These are phyloP conservation scores for Lordiphosa collinella DNA, from an alignment of 1,140 invertebrate species.

Conservation along the genomic window DNA sequence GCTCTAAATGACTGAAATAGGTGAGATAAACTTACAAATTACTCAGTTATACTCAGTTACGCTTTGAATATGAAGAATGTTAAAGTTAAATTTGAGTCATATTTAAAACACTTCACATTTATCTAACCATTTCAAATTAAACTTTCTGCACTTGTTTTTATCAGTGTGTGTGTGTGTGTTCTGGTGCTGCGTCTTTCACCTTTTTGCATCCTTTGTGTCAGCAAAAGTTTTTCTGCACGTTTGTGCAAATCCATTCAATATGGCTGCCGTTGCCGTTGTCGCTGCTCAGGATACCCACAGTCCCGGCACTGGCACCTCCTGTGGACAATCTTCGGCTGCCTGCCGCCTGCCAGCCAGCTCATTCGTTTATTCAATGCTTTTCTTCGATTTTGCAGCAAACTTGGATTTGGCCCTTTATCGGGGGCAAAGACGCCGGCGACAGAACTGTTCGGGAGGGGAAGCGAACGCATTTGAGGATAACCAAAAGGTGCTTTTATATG, in stretches of 20 bases:
- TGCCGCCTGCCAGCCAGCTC: slow-evolving; percentile 31
- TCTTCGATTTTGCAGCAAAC: slow-evolving; percentile 74
- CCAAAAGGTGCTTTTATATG: slow-evolving; percentile 78
- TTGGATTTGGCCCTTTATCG: slow-evolving; percentile 70
- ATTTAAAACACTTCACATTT: too few relatives aligned
- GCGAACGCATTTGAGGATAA: slow-evolving; percentile 74
- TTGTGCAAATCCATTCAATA: slow-evolving; percentile 76
- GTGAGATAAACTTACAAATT: too few relatives aligned
- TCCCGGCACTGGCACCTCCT: slow-evolving; percentile 34
- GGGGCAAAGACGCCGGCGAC: neutral
- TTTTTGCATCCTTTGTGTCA: slow-evolving; percentile 74
- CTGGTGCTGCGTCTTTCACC: slow-evolving; percentile 59
- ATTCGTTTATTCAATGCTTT: slow-evolving; percentile 74
- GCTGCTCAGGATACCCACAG: slow-evolving; percentile 25
- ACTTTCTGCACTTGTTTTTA: too few relatives aligned
- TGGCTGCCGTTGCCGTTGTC: slow-evolving; percentile 61
- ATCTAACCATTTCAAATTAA: too few relatives aligned
- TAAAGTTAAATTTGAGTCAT: too few relatives aligned
- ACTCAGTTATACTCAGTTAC: too few relatives aligned
- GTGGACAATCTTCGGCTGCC: slow-evolving; percentile 63
- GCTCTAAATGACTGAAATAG: too few relatives aligned
- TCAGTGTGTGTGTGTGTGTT: too few relatives aligned
- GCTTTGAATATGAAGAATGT: too few relatives aligned
- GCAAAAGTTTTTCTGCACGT: slow-evolving; percentile 75
- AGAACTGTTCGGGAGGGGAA: neutral